Conservation (phyloP, 2,113 vertebrate species). For the Machaerirhynchus nigripectus region DNA sequence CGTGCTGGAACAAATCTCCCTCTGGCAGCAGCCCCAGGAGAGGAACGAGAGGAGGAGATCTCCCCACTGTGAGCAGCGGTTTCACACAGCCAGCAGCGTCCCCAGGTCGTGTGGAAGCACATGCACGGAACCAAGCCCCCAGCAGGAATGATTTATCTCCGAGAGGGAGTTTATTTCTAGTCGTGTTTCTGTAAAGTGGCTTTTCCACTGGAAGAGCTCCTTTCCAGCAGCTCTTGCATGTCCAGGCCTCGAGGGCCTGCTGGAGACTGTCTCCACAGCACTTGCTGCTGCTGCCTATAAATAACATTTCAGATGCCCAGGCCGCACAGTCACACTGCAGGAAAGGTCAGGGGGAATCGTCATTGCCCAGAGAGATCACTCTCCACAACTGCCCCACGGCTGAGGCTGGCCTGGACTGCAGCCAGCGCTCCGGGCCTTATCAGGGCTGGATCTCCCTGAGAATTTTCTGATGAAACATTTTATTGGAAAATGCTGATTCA, state of each 20-base stretch:
- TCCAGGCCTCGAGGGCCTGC: neutral
- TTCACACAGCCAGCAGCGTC: neutral
- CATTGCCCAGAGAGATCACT: neutral
- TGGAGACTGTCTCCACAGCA: conserved; percentile 20
- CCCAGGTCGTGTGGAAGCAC: rapidly evolving
- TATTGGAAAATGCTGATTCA: conserved; percentile 59
- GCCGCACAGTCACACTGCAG: conserved; percentile 33
- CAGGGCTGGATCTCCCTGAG: neutral
- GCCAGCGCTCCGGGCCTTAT: neutral
- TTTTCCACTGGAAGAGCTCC: neutral
- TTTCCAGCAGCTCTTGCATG: neutral
- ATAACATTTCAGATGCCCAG: conserved; percentile 53
- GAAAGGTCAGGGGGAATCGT: conserved; percentile 39
- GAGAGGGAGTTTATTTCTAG: neutral
- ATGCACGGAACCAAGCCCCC: neutral
- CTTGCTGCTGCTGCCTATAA: conserved; percentile 46
- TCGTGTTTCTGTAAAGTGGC: neutral
- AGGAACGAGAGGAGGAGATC: neutral
- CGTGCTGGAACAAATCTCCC: neutral
- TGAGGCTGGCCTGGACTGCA: neutral
- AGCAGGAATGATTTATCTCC: neutral
- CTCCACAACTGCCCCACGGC: neutral
- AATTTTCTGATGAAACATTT: conserved; percentile 44
- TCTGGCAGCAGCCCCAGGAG: neutral
- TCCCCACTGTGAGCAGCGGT: neutral